Percentiles rank a stretch among this genome's conserved stretches.
Evolutionary conservation across 1,140 invertebrate species (phyloP).

Genomic region (Nephotettix cincticeps): DNA sequence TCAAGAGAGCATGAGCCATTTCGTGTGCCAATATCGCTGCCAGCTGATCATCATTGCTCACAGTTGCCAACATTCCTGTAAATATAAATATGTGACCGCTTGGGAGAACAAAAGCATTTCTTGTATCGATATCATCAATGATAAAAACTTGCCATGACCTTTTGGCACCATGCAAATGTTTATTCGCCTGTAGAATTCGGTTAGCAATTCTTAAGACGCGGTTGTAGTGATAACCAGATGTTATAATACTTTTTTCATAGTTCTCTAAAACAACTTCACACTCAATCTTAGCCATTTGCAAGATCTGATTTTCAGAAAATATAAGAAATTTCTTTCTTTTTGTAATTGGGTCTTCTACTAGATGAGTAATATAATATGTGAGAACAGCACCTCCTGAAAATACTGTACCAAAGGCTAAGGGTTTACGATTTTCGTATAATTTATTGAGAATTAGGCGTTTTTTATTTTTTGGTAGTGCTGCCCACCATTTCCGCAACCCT

Average conservation of each 20-base stretch:
- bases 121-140: neutral
- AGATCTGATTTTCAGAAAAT: neutral
- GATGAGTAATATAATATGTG: neutral
- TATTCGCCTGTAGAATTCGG: neutral
- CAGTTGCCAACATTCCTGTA: neutral
- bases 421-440: neutral
- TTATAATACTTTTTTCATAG: neutral
- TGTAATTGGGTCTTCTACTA: neutral
- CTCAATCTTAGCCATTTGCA: neutral
- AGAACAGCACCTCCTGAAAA: neutral
- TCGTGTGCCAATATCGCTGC: neutral
- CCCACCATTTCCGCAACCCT: constrained; percentile 4
- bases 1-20: neutral
- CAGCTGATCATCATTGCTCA: constrained; percentile 1
- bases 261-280: neutral
- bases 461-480: neutral
- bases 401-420: neutral
- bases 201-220: neutral
- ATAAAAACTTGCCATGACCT: neutral
- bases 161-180: neutral
- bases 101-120: neutral
- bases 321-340: neutral
- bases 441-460: neutral
- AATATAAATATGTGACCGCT: constrained; percentile 3
- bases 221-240: neutral